Conservation (phyloP, 2,888 invertebrate genomes). For the Helobdella robusta region DNA sequence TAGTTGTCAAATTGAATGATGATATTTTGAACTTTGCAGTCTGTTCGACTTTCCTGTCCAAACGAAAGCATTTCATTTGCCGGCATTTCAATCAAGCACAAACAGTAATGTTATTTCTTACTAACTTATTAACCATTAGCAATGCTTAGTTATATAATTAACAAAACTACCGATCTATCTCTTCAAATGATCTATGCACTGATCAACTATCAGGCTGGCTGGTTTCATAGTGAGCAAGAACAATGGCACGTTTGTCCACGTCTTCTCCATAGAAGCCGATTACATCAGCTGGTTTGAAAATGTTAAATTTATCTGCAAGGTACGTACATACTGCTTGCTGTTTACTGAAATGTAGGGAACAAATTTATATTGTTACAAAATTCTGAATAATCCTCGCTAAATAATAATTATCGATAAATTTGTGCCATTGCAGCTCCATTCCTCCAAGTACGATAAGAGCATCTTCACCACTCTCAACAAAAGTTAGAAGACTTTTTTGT, state of each 20-base stretch:
- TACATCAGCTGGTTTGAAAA: constrained; percentile 1
- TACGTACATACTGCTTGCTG: too few relatives aligned
- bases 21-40: constrained; percentile 7
- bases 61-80: not conserved
- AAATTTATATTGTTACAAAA: not conserved
- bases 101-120: not conserved
- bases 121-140: not conserved
- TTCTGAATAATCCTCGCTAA: not conserved
- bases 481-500: too few relatives aligned
- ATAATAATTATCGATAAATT: too few relatives aligned
- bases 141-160: not conserved
- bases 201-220: not conserved
- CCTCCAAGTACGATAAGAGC: not conserved
- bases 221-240: constrained; percentile 6
- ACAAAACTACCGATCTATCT: too few relatives aligned
- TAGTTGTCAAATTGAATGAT: not conserved
- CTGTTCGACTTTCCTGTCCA: not conserved
- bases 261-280: constrained; percentile 2
- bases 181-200: not conserved
- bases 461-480: not conserved
- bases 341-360: too few relatives aligned
- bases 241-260: not conserved
- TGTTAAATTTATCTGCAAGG: constrained; percentile 16
- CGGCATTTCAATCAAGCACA: constrained; percentile 13
- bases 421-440: not conserved